phyloP scores from a whole-genome alignment of 2,888 invertebrate species.

The Callyntrura sp. region DNA sequence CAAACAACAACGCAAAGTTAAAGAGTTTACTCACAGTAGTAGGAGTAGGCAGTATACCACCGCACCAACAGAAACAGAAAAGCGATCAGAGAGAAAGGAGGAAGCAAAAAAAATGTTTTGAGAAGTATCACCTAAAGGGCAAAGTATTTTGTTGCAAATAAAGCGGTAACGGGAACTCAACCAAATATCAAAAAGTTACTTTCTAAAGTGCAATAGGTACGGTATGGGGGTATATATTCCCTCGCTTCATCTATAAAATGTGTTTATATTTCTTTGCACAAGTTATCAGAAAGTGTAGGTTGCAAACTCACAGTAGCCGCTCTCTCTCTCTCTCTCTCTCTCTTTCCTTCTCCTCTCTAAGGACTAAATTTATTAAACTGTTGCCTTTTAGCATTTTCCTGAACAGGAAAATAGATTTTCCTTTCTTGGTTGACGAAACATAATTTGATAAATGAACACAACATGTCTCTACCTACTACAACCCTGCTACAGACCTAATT shows the following conservation, averaged over 20 bases:
- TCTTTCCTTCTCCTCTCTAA: too few relatives aligned
- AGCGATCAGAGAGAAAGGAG: background rate
- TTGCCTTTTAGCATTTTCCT: conserved; percentile 38
- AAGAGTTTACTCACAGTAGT: background rate
- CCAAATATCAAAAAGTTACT: conserved; percentile 38
- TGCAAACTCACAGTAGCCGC: background rate
- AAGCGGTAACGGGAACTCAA: conserved; percentile 18
- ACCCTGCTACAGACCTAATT: too few relatives aligned
- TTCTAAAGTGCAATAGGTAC: conserved; percentile 3
- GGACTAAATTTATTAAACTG: conserved; percentile 27
- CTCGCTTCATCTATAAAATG: background rate
- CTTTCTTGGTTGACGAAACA: conserved; percentile 35
- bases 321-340: background rate
- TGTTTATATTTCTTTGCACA: background rate
- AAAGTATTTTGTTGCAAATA: conserved; percentile 37
- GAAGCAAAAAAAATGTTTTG: conserved; percentile 12
- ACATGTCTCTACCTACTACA: too few relatives aligned
- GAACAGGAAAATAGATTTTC: conserved; percentile 32
- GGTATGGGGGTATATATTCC: too few relatives aligned
- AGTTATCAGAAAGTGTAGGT: background rate
- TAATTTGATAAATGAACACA: conserved; percentile 44
- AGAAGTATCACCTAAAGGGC: conserved; percentile 43
- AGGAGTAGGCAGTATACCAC: background rate
- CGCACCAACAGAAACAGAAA: background rate
- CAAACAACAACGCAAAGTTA: conserved; percentile 35